These are phyloP conservation scores for Acanthurus leucopareius DNA, from an alignment of 2,797 vertebrate genomes.

Conservation along the genomic window DNA sequence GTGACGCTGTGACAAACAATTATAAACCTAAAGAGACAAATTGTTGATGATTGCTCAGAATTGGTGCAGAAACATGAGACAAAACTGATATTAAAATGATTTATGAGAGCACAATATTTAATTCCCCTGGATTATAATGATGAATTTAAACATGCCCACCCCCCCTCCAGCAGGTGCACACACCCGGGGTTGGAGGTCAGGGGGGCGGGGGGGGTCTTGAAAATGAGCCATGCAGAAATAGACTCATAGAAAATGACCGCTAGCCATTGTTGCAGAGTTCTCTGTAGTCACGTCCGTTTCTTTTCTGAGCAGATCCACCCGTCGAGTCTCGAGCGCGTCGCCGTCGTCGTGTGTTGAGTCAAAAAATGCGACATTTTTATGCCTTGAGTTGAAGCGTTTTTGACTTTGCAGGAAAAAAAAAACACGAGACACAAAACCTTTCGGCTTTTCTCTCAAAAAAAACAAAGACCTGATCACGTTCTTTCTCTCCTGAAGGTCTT, in stretches of 20 bases:
- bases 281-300: slow-evolving; percentile 60
- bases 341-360: slow-evolving; percentile 54
- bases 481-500: slow-evolving; percentile 54
- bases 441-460: slow-evolving; percentile 48
- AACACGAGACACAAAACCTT: slow-evolving; percentile 16
- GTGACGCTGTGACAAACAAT: slow-evolving; percentile 20
- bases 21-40: slow-evolving; percentile 15
- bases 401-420: slow-evolving; percentile 54
- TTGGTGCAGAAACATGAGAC: slow-evolving; percentile 15
- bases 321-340: slow-evolving; percentile 51
- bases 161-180: slow-evolving; percentile 2
- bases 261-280: slow-evolving; percentile 67
- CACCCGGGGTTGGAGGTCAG: slow-evolving; percentile 61
- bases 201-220: slow-evolving; percentile 63
- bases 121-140: slow-evolving; percentile 2
- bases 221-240: slow-evolving; percentile 71
- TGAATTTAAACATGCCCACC: slow-evolving; percentile 14
- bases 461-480: slow-evolving; percentile 47
- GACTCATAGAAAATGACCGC: slow-evolving; percentile 68
- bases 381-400: slow-evolving; percentile 75
- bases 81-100: not conserved
- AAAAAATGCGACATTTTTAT: slow-evolving; percentile 63
- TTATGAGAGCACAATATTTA: not conserved
- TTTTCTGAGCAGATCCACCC: slow-evolving; percentile 50
- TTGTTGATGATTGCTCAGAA: slow-evolving; percentile 23